Evolutionary conservation across 2,888 invertebrate genomes (phyloP), one percentile per base, ranked within the genome.

Genomic region (Andricus quercusramuli): DNA sequence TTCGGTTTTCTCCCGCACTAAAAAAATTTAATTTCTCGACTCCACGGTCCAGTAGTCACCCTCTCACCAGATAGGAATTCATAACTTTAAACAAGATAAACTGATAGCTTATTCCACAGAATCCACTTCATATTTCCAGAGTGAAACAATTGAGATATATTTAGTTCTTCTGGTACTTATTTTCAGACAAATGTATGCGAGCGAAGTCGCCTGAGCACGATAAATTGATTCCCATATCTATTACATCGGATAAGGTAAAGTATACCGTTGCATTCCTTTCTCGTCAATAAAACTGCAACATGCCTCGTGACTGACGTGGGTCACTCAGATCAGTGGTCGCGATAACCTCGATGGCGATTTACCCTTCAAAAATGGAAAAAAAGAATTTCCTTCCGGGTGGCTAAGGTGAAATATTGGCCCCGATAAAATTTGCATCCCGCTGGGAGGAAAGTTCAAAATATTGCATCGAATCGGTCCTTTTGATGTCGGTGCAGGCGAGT

Each of bases 381-480:
- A 74, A 29, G 17, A 32, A 74, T 56, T 74, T 74, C 29, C 56
- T 74, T 74, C 74, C 51, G 74, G 56, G 74, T 74, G 74, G 51
- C 74, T 20, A n/a, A 74, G 74, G 51, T 74, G 32, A 56, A 74
- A 78, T 82, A 82, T 79, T 79, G 65, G 32, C 22, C 25, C 82
- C 77, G 79, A 82, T 81, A 79, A 79, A 74, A 74, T 74, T 82
- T 79, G 83, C 77, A 70, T 80, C 86, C 86, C 82, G 86, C 86
- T 86, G 86, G 68, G 83, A 83, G 82, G 86, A 83, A 86, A 86
- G 83, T 83, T 81, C 68, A 68, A n/a, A 62, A 56, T 47, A 65
- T 70, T 70, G 76, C 78, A 25, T 32, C 41, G 22, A 79, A 79
- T 68, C 37, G 66, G 20, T 29, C 51, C 59, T 78, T 82, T 77